phyloP scores from a whole-genome alignment of 2,888 invertebrate genomes.

The Eristalis tenax region DNA sequence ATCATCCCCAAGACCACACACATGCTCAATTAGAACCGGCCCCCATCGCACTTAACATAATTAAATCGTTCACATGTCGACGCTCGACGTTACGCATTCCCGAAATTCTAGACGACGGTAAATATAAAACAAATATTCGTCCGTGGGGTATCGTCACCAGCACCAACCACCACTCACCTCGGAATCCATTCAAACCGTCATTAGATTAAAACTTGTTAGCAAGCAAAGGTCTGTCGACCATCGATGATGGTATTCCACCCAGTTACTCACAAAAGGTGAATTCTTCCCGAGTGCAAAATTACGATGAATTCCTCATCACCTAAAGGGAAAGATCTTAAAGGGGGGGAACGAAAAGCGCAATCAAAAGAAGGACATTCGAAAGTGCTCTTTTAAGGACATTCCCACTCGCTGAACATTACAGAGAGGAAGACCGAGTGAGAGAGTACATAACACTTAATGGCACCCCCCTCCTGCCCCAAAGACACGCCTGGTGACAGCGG shows the following conservation, averaged over 20 bases:
- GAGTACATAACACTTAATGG: constrained; percentile 47
- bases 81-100: not conserved
- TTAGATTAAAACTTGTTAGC: not conserved
- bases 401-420: not conserved
- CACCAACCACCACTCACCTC: not conserved
- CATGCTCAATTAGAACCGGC: not conserved
- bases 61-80: constrained; percentile 39
- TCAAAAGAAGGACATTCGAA: constrained; percentile 11
- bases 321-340: not conserved
- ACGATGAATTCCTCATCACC: constrained; percentile 38
- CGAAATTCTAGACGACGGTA: not conserved
- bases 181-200: not conserved
- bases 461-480: not conserved
- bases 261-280: not conserved
- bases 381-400: constrained; percentile 24
- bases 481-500: constrained; percentile 26
- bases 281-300: constrained; percentile 31
- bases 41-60: constrained; percentile 25
- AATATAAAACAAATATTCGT: not conserved
- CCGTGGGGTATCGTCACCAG: not conserved
- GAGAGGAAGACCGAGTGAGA: constrained; percentile 15
- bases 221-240: not conserved
- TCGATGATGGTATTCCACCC: not conserved
- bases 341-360: not conserved
- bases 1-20: not conserved